A percentile compares a stretch with the other conserved stretches of the same genome.
These are phyloP conservation scores for Coracias cyanogaster DNA, from an alignment of 2,797 vertebrate genomes.

Conservation along the genomic window DNA sequence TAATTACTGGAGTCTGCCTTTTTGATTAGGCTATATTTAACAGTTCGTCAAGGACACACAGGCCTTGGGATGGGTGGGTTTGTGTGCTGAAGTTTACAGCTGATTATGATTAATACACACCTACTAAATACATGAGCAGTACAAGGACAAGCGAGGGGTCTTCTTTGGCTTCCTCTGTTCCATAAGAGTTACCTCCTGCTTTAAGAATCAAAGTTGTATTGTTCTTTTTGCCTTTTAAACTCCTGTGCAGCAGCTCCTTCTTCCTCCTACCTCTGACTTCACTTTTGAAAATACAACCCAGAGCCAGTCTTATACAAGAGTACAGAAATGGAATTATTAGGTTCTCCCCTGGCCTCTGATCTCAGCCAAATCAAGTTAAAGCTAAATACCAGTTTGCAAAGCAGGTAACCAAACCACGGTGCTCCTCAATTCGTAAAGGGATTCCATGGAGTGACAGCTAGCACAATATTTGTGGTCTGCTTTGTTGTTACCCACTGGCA, in stretches of 20 bases:
- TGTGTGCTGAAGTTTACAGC: not conserved
- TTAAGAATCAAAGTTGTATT: not conserved
- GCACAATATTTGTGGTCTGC: slow-evolving; percentile 20
- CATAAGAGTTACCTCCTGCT: not conserved
- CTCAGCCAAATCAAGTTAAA: not conserved
- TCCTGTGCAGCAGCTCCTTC: not conserved
- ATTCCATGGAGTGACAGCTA: not conserved
- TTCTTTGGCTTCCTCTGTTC: not conserved
- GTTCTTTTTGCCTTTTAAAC: not conserved
- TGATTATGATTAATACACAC: slow-evolving; percentile 7
- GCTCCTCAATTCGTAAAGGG: not conserved
- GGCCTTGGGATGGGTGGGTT: not conserved
- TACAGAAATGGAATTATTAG: not conserved
- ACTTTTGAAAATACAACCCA: not conserved
- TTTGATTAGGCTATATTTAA: slow-evolving; percentile 39
- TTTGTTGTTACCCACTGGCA: slow-evolving; percentile 43
- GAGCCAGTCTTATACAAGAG: not conserved
- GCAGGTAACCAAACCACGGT: not conserved
- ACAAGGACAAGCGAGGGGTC: not conserved
- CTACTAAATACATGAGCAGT: not conserved
- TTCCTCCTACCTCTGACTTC: not conserved
- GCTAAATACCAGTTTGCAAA: not conserved
- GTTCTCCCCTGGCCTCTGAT: not conserved
- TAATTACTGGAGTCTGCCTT: not conserved
- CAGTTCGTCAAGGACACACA: slow-evolving; percentile 8